Evolutionary conservation across 2,797 vertebrate species (phyloP).

Genomic region (Antrozous pallidus): DNA sequence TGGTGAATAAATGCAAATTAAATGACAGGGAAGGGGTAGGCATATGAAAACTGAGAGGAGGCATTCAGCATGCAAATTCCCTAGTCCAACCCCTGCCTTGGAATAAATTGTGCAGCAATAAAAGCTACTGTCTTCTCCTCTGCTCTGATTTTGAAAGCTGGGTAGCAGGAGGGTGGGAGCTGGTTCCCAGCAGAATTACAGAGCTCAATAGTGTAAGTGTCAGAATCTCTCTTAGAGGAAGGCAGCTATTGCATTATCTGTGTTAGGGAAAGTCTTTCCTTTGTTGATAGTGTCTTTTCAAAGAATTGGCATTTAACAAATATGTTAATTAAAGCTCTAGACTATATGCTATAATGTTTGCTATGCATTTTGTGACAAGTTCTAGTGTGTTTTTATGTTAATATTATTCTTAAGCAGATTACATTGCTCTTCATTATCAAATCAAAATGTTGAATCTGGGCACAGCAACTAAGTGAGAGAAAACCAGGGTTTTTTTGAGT

Average conservation of each 20-base stretch:
- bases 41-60: conserved; percentile 45
- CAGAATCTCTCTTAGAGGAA: conserved; percentile 60
- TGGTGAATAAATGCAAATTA: conserved; percentile 61
- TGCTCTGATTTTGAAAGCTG: conserved; percentile 60
- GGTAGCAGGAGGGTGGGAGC: conserved; percentile 49
- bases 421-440: conserved; percentile 61
- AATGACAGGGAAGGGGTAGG: conserved; percentile 51
- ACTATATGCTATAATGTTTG: conserved; percentile 42
- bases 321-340: conserved; percentile 68
- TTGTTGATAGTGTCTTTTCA: conserved; percentile 42
- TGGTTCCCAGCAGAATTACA: conserved; percentile 53
- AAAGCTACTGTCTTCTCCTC: conserved; percentile 54
- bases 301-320: conserved; percentile 72
- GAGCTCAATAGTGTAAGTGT: conserved; percentile 54
- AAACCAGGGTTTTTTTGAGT: background rate
- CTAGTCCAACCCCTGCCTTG: background rate
- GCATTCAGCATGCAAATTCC: conserved; percentile 59
- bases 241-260: conserved; percentile 32
- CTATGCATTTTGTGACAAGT: conserved; percentile 76
- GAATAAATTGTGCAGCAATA: conserved; percentile 50
- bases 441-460: conserved; percentile 65
- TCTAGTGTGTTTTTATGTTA: conserved; percentile 75
- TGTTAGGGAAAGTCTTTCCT: conserved; percentile 54
- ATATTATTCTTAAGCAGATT: conserved; percentile 75
- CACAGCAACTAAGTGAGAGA: conserved; percentile 45